Evolutionary conservation across 1,140 invertebrate species (phyloP).

Genomic region (Dinothrombium tinctorium): DNA sequence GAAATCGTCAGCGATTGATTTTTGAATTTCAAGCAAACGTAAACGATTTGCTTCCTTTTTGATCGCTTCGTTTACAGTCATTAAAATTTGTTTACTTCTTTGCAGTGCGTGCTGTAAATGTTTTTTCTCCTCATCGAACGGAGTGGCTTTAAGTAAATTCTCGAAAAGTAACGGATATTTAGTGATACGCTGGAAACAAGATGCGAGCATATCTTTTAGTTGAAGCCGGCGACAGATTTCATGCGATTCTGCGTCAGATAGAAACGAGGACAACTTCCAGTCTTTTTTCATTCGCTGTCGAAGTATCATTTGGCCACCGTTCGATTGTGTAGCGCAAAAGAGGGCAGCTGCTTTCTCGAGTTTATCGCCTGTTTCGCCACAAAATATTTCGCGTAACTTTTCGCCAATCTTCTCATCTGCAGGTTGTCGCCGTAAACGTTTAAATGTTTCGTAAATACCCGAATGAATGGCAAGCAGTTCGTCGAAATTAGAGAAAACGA

Average conservation of each 20-base stretch:
- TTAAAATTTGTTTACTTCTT: neutral
- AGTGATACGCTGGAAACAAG: constrained; percentile 69
- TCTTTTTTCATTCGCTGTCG: constrained; percentile 8
- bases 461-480: constrained; percentile 51
- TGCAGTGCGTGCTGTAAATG: constrained; percentile 4
- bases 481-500: constrained; percentile 75
- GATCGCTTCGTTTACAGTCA: constrained; percentile 7
- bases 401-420: constrained; percentile 1
- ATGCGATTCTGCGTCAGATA: constrained; percentile 52
- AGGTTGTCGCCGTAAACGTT: neutral
- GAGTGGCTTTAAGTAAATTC: constrained; percentile 48
- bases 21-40: constrained; percentile 5
- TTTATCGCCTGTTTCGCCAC: constrained; percentile 38
- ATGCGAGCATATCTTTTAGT: constrained; percentile 71
- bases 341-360: constrained; percentile 48
- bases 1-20: constrained; percentile 3
- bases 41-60: neutral
- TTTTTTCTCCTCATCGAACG: constrained; percentile 7
- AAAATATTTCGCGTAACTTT: constrained; percentile 26
- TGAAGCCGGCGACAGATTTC: constrained; percentile 69
- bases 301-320: constrained; percentile 52
- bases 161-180: constrained; percentile 89
- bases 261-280: constrained; percentile 5
- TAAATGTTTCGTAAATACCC: constrained; percentile 10
- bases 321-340: constrained; percentile 80